Conservation (phyloP, 2,888 invertebrate species). For the Diarsia rubi region DNA sequence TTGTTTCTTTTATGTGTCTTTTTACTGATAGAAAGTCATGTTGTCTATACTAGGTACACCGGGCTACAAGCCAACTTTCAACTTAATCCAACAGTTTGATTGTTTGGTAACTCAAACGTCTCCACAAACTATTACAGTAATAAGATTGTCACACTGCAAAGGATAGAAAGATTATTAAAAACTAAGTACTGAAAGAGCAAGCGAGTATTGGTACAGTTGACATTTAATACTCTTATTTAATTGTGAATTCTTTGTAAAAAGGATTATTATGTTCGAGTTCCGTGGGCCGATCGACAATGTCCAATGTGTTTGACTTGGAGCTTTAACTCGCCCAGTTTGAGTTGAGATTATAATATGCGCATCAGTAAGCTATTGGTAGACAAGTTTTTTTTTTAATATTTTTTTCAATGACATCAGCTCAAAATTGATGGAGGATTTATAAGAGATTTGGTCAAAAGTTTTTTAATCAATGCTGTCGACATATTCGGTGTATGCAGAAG, state of each 20-base stretch:
- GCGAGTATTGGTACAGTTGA: slow-evolving; percentile 29
- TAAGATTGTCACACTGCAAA: not conserved
- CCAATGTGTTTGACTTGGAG: slow-evolving; percentile 73
- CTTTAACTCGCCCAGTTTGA: slow-evolving; percentile 69
- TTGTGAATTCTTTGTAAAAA: slow-evolving; percentile 61
- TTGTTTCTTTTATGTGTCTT: not conserved
- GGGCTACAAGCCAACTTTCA: not conserved
- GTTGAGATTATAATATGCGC: slow-evolving; percentile 66
- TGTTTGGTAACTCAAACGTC: not conserved
- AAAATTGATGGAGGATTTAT: slow-evolving; percentile 42
- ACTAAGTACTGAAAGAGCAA: not conserved
- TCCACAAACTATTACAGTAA: not conserved
- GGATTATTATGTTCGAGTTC: slow-evolving; percentile 61
- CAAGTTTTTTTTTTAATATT: slow-evolving; percentile 50
- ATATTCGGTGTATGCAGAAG: not conserved
- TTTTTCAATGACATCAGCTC: slow-evolving; percentile 47
- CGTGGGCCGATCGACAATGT: slow-evolving; percentile 55
- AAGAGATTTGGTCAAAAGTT: slow-evolving; percentile 40
- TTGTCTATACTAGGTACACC: not conserved
- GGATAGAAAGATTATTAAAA: slow-evolving; percentile 12
- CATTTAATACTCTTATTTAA: slow-evolving; percentile 54
- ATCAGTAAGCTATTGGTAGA: slow-evolving; percentile 43
- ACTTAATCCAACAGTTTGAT: not conserved
- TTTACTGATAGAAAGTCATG: not conserved
- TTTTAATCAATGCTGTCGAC: slow-evolving; percentile 39